Evolutionary conservation across 2,113 vertebrate species (phyloP).

Genomic region (Xenopus borealis): DNA sequence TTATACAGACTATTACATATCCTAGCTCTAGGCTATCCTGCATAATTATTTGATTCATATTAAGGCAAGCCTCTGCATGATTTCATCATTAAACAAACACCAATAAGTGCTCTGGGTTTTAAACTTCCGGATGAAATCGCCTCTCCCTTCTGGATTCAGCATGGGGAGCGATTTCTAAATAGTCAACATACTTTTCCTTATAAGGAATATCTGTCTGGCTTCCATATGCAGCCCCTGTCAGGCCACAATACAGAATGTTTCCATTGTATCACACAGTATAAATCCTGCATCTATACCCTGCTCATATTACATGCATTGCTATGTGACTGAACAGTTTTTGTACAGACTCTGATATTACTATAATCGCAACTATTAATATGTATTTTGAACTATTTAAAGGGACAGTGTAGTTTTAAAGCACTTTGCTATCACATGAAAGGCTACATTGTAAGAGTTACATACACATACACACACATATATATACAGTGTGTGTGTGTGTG

Average conservation of each 20-base stretch:
- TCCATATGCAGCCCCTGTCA: conserved; percentile 66
- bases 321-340: conserved; percentile 1
- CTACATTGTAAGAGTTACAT: too few species aligned
- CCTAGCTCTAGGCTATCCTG: conserved; percentile 21
- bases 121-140: conserved; percentile 42
- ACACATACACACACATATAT: too few species aligned
- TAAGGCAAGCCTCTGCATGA: conserved; percentile 25
- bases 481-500: too few species aligned
- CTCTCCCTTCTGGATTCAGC: conserved; percentile 49
- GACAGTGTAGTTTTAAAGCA: too few species aligned
- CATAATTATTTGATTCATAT: conserved; percentile 31
- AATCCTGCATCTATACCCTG: neutral
- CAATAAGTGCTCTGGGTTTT: conserved; percentile 6
- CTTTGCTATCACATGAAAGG: too few species aligned
- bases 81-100: conserved; percentile 27
- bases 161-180: conserved; percentile 66
- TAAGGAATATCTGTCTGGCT: conserved; percentile 74
- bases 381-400: too few species aligned
- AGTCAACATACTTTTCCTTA: conserved; percentile 81
- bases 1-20: neutral
- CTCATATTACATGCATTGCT: conserved; percentile 14
- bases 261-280: conserved; percentile 30
- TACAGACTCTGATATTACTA: neutral
- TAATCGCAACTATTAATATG: neutral
- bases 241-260: conserved; percentile 42